These are phyloP conservation scores for Thunnus thynnus DNA, from an alignment of 2,113 vertebrate genomes.

Conservation along the genomic window DNA sequence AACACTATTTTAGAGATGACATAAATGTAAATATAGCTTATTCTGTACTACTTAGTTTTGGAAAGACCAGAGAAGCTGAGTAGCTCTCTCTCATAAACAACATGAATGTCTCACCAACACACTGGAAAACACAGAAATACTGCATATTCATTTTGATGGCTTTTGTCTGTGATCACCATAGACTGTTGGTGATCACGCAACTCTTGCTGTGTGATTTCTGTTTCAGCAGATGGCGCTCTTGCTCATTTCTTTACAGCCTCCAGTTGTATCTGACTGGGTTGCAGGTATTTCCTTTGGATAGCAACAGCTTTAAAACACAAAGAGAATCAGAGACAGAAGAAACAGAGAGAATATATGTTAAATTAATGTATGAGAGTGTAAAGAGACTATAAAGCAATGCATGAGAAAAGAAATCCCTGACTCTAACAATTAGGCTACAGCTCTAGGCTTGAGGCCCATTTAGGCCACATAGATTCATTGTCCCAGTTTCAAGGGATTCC, in stretches of 20 bases:
- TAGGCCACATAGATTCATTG: not conserved
- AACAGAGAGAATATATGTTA: not conserved
- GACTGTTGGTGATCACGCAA: too few species aligned
- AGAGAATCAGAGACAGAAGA: not conserved
- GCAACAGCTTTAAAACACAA: conserved; percentile 16
- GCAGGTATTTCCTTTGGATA: not conserved
- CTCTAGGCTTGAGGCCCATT: not conserved
- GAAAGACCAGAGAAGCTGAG: not conserved
- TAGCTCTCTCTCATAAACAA: not conserved
- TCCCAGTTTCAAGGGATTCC: not conserved
- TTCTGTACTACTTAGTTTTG: not conserved
- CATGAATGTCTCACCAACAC: conserved; percentile 1
- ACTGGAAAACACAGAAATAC: not conserved
- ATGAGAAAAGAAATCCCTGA: not conserved
- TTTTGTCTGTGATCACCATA: not conserved
- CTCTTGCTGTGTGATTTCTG: conserved; percentile 3
- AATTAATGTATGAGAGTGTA: too few species aligned
- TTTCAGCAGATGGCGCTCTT: conserved; percentile 61
- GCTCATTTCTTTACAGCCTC: conserved; percentile 7
- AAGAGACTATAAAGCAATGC: too few species aligned
- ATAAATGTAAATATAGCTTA: not conserved
- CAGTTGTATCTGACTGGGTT: not conserved
- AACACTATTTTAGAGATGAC: not conserved
- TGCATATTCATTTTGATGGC: not conserved
- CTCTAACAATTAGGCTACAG: not conserved